Conservation (phyloP, 2,113 vertebrate genomes). For the Stomatorhinus ivindoensis region DNA sequence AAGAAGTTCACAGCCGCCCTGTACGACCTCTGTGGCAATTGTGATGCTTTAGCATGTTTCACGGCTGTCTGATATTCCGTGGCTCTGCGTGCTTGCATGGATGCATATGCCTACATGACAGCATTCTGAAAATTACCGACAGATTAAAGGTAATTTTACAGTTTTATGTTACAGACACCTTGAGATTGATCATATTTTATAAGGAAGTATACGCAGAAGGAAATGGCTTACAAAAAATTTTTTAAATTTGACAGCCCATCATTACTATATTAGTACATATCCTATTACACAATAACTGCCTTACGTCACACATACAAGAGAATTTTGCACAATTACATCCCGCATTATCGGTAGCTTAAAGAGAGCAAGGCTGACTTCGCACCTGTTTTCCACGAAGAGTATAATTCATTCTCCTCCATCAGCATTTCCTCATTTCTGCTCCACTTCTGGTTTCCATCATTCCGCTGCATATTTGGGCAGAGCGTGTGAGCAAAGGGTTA, state of each 20-base stretch:
- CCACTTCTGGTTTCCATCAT: constrained; percentile 38
- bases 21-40: background rate
- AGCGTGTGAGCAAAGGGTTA: constrained; percentile 38
- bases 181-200: background rate
- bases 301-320: constrained; percentile 3
- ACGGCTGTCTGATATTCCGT: background rate
- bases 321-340: background rate
- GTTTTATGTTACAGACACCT: background rate
- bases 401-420: constrained; percentile 77
- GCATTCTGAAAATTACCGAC: background rate
- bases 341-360: background rate
- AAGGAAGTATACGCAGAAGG: background rate
- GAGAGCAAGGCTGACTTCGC: constrained; percentile 10
- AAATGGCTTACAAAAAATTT: background rate
- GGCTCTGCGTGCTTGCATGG: background rate
- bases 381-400: constrained; percentile 68
- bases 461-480: constrained; percentile 37
- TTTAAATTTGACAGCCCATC: background rate
- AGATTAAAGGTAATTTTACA: background rate
- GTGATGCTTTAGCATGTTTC: background rate
- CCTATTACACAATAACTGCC: background rate
- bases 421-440: constrained; percentile 30
- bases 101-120: background rate
- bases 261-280: background rate
- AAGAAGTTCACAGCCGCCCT: background rate